Evolutionary conservation across 2,888 invertebrate species (phyloP), one percentile per base, ranked within the genome.

Genomic region (Epinotia ramella): DNA sequence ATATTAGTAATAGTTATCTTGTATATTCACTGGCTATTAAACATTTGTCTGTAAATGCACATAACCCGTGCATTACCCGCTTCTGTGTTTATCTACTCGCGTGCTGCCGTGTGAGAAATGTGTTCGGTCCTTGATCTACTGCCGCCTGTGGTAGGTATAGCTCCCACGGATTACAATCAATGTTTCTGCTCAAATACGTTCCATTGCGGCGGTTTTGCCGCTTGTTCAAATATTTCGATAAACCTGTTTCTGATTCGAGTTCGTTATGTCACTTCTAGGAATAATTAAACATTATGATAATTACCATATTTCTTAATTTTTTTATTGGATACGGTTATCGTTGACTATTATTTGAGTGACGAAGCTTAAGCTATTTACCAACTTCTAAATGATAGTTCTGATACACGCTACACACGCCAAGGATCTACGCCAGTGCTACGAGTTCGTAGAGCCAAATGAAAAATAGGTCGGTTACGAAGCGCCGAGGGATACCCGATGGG

Each of bases 161-260:
- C 70, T 82, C 89, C 84, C 90, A 90, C 91, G 87, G 83, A 84
- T 81, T 83, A 90, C 88, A 91, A 91, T 90, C 84, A 81, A 82
- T 77, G 79, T 79, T 81, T 82, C 80, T 81, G 78, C 79, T 78
- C 78, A 83, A 83, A 83, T 81, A 81, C 79, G 79, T 81, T 77
- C 77, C 78, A 78, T 76, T 79, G 73, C 59, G 67, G 73, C 78
- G 59, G 16, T 77, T 59, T 18, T 24, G 66, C 44, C 18, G 62
- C 20, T 57, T 59, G 49, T 46, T 60, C 79, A 78, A 73, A 80
- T 82, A 82, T 82, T 84, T 79, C 81, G 73, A 72, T 71, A 79
- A 82, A 83, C 84, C 80, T 75, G 84, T 86, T 84, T 81, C 76
- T 79, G 81, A 77, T 80, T 81, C 83, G 76, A 69, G 24, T 73